Evolutionary conservation across 2,888 invertebrate genomes (phyloP).

Genomic region (Oxyteleia sp.): DNA sequence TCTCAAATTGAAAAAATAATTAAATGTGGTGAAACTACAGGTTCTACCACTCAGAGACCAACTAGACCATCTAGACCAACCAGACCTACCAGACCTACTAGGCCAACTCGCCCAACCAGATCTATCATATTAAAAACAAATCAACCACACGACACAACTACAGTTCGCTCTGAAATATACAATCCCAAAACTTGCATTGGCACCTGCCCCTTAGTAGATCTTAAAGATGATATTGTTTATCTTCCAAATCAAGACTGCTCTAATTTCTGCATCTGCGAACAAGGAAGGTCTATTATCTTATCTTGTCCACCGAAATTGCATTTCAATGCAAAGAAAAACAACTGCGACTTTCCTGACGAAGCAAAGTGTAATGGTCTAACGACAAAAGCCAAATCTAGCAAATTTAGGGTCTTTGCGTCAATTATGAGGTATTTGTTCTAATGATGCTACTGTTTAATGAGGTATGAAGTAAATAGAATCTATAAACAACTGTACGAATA

Average conservation of each 20-base stretch:
- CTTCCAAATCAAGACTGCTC: conserved; percentile 76
- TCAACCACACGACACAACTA: not conserved
- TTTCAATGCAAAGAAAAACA: conserved; percentile 62
- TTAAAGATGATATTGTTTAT: conserved; percentile 36
- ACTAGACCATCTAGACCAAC: conserved; percentile 27
- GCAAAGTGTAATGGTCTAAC: conserved; percentile 70
- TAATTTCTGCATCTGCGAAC: conserved; percentile 78
- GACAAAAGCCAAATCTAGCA: not conserved
- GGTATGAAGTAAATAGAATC: too few species aligned
- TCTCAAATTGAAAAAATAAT: too few species aligned
- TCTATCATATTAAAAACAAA: not conserved
- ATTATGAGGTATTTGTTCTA: not conserved
- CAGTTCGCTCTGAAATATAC: not conserved
- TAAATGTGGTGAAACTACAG: too few species aligned
- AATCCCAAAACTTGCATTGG: conserved; percentile 72
- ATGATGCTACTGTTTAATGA: conserved; percentile 3
- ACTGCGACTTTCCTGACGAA: conserved; percentile 68
- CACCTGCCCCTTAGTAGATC: conserved; percentile 68
- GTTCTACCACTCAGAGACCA: not conserved
- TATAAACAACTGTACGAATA: too few species aligned
- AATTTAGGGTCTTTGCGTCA: not conserved
- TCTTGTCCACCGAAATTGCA: conserved; percentile 74
- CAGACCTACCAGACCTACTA: conserved; percentile 11
- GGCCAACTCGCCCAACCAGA: not conserved
- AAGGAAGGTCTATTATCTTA: conserved; percentile 56